Percentiles rank a stretch among this genome's conserved stretches.
These are phyloP conservation scores for Thereva unica DNA, from an alignment of 2,888 invertebrate genomes.

Conservation along the genomic window DNA sequence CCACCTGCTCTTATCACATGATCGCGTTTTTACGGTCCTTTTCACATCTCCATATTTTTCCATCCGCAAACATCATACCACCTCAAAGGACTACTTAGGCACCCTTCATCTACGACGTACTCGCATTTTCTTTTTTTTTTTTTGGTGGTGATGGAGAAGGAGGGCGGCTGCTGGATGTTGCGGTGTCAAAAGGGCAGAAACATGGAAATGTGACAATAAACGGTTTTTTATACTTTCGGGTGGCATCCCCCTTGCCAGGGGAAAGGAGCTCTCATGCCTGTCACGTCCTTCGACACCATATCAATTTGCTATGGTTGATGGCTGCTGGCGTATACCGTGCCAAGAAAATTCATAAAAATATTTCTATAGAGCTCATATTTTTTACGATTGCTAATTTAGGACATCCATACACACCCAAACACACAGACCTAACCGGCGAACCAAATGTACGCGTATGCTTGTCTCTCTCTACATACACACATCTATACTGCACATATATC, in stretches of 20 bases:
- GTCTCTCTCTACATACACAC: no score
- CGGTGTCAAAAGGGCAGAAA: conserved; percentile 21
- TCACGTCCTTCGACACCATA: conserved; percentile 40
- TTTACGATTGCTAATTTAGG: conserved; percentile 34
- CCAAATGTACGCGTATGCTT: background rate
- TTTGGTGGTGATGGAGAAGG: conserved; percentile 27
- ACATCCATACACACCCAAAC: conserved; percentile 4
- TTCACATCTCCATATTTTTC: conserved; percentile 34
- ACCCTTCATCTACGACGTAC: background rate
- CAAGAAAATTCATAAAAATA: conserved; percentile 41
- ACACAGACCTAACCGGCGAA: background rate
- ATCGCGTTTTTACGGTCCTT: conserved; percentile 39
- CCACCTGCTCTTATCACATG: conserved; percentile 43
- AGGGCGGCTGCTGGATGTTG: conserved; percentile 20
- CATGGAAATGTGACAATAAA: conserved; percentile 40
- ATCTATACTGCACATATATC: no score
- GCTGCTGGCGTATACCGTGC: conserved; percentile 15
- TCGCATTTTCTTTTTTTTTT: background rate
- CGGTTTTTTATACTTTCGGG: conserved; percentile 33
- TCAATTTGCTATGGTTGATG: conserved; percentile 38
- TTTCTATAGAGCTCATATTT: conserved; percentile 36
- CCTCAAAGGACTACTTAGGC: conserved; percentile 10
- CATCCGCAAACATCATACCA: conserved; percentile 12
- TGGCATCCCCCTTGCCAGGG: conserved; percentile 19
- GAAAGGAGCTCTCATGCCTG: conserved; percentile 29